Evolutionary conservation across 2,797 vertebrate genomes (phyloP).

Genomic region (Valencia hispanica): DNA sequence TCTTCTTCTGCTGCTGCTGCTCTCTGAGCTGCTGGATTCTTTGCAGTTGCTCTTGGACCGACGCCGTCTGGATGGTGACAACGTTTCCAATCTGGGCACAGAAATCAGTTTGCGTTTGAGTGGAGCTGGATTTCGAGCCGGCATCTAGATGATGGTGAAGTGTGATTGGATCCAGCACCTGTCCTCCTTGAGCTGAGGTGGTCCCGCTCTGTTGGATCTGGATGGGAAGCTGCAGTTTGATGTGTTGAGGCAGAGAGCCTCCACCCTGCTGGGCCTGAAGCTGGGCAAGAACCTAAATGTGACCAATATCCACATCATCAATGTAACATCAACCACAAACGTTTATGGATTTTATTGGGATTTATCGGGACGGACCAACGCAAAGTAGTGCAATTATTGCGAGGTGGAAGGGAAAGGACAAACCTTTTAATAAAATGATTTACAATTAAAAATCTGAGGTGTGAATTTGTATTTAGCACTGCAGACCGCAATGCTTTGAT

Average conservation of each 20-base stretch:
- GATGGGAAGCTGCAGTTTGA: conserved; percentile 90
- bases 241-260: conserved; percentile 84
- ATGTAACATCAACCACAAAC: neutral
- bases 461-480: neutral
- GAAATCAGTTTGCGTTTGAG: neutral
- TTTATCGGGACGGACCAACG: neutral
- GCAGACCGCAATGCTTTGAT: too few relatives aligned
- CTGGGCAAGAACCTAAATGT: conserved; percentile 83
- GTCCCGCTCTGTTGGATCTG: conserved; percentile 85
- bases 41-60: conserved; percentile 94
- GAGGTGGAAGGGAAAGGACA: neutral
- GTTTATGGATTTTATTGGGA: neutral
- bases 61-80: conserved; percentile 92
- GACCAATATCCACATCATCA: neutral
- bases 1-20: conserved; percentile 95
- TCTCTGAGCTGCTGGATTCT: conserved; percentile 95
- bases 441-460: neutral
- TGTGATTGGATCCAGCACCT: conserved; percentile 47
- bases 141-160: neutral
- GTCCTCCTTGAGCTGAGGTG: conserved; percentile 73
- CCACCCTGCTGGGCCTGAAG: conserved; percentile 87
- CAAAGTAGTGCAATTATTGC: neutral
- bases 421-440: neutral
- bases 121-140: neutral
- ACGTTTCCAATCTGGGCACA: conserved; percentile 86